Evolutionary conservation across 1,140 invertebrate genomes (phyloP).

Genomic region (Teleogryllus occipitalis): DNA sequence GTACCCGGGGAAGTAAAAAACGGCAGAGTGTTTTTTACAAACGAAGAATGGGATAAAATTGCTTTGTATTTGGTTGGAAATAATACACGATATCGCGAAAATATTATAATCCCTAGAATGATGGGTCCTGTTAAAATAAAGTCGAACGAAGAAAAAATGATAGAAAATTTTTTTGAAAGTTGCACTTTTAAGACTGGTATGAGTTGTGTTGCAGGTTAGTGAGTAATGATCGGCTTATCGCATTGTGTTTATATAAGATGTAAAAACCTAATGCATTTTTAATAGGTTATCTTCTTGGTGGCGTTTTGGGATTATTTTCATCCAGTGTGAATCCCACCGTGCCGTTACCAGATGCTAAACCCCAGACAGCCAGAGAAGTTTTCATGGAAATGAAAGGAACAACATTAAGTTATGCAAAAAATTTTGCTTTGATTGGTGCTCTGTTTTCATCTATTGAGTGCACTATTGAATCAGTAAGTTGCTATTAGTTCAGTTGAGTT

Average conservation of each 20-base stretch:
- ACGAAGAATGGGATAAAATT: constrained; percentile 33
- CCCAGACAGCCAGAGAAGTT: constrained; percentile 74
- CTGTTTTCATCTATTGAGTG: constrained; percentile 92
- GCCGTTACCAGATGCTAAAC: constrained; percentile 60
- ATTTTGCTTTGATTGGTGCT: constrained; percentile 90
- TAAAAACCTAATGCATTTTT: constrained; percentile 21
- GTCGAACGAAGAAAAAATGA: constrained; percentile 76
- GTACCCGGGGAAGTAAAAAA: background rate
- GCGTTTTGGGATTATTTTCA: constrained; percentile 88
- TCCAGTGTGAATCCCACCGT: constrained; percentile 89
- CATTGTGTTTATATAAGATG: constrained; percentile 8
- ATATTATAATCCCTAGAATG: constrained; percentile 70
- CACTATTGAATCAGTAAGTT: constrained; percentile 72
- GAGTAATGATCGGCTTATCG: background rate
- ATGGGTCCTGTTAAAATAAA: constrained; percentile 70
- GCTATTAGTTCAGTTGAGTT: background rate
- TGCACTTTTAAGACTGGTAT: constrained; percentile 84
- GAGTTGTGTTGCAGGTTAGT: constrained; percentile 79
- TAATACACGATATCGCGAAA: constrained; percentile 54
- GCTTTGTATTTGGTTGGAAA: constrained; percentile 32
- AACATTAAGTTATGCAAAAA: constrained; percentile 89
- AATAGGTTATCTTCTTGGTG: constrained; percentile 85
- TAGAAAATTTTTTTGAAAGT: constrained; percentile 83
- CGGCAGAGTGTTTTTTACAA: constrained; percentile 15
- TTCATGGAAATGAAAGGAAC: constrained; percentile 86